Base-by-base conservation (phyloP, 2,797 vertebrate genomes). In the Loriculus beryllinus region DNA sequence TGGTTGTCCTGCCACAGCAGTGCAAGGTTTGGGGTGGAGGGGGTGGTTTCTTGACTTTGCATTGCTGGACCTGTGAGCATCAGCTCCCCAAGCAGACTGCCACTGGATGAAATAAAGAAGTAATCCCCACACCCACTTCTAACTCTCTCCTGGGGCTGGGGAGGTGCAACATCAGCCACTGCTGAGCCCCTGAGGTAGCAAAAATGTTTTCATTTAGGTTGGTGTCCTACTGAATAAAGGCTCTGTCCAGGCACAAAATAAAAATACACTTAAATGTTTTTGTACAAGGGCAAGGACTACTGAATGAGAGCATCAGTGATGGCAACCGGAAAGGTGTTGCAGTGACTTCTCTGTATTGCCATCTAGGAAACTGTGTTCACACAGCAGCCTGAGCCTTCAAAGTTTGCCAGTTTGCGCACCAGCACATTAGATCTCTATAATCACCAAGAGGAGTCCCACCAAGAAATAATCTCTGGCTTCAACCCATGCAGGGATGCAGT, bases 401-500 rank as follows among this genome's bases (percentile, higher is more conserved):
- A 70, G 11, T 37, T 69, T 8, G 3, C 20, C 28, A 19, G 3
- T 49, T 52, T 33, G 39, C 1, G 0, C 47, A 25, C n/a, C 63
- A 54, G 31, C 8, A 16, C 0, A 0, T 23, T 8, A 4, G 21
- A 39, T 14, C 39, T 56, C 33, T 19, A 28, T 3, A 54, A 31
- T 23, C 20, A 57, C 37, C 9, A 20, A 39, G 7, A 48, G 26
- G 7, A 92, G 14, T 9, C 21, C 23, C 26, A 63, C 10, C 9
- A 11, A 71, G 60, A 90, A 90, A 71, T 11, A 29, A 60, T 20
- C 14, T 63, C 59, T 2, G 0, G 4, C 71, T 86, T 71, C 70
- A 51, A 14, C 4, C 3, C 5, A 5, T 19, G 42, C 4, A 7
- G n/a, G 51, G 29, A 45, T 69, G 49, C 19, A 69, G 70, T 1